phyloP scores from a whole-genome alignment of 2,888 invertebrate genomes.

The Mesochorus sp. region DNA sequence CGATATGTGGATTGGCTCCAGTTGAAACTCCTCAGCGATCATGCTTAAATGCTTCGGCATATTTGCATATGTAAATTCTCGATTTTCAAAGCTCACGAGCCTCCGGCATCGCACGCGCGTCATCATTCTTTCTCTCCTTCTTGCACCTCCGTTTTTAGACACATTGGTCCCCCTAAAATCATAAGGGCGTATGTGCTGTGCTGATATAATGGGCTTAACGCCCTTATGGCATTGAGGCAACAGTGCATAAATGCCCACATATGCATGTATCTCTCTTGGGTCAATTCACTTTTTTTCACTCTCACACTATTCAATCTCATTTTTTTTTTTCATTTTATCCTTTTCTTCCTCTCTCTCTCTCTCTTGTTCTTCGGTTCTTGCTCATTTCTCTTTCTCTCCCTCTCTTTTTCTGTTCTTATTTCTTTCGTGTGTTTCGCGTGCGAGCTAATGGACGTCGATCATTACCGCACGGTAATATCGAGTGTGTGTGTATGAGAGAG shows the following conservation, averaged over 20 bases:
- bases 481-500: slow-evolving; percentile 59
- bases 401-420: no score
- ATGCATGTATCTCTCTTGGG: slow-evolving; percentile 17
- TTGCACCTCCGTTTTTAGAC: slow-evolving; percentile 21
- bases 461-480: slow-evolving; percentile 65
- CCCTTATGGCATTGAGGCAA: no score
- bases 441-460: slow-evolving; percentile 74
- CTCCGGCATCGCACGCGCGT: slow-evolving; percentile 56
- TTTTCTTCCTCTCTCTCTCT: slow-evolving; percentile 3
- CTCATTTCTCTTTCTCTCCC: slow-evolving; percentile 33
- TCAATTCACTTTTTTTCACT: slow-evolving; percentile 60
- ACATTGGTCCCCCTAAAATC: no score
- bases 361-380: slow-evolving; percentile 13
- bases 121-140: slow-evolving; percentile 42
- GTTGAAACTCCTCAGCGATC: slow-evolving; percentile 56
- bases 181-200: no score
- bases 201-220: no score
- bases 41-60: slow-evolving; percentile 63
- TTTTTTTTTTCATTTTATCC: slow-evolving; percentile 15
- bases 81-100: slow-evolving; percentile 61
- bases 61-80: slow-evolving; percentile 68
- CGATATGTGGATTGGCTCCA: slow-evolving; percentile 53
- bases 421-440: slow-evolving; percentile 34
- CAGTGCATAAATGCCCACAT: no score
- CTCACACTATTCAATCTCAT: slow-evolving; percentile 49